A percentile compares a stretch with the other conserved stretches of the same genome.
Conservation (phyloP, 2,113 vertebrate species). For the Nicator chloris region DNA sequence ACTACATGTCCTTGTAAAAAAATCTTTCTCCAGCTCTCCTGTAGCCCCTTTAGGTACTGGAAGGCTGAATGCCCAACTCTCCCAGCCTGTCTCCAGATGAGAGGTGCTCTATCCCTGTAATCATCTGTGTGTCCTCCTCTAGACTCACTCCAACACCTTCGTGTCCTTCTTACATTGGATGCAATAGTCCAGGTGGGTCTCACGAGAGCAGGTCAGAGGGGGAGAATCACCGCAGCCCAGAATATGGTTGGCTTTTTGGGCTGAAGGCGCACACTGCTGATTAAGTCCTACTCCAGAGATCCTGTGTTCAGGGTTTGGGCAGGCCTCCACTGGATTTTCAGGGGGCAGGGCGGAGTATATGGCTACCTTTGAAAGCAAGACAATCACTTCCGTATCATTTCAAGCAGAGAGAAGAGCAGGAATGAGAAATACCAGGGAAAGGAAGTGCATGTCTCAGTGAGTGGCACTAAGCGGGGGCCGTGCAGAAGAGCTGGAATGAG, state of each 20-base stretch:
- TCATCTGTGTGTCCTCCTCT: background rate
- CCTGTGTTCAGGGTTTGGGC: background rate
- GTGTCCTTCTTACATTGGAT: rapidly evolving
- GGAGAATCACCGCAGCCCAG: background rate
- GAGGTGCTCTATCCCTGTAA: background rate
- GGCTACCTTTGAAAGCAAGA: background rate
- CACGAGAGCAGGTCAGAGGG: background rate
- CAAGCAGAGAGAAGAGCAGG: background rate
- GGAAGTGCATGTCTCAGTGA: background rate
- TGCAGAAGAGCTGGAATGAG: background rate
- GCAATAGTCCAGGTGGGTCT: background rate
- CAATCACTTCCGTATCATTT: background rate
- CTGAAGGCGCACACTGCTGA: background rate
- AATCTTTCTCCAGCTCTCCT: background rate
- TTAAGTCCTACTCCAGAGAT: background rate
- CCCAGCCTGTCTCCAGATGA: background rate
- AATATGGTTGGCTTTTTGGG: background rate
- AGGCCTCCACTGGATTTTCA: background rate
- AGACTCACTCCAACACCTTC: background rate
- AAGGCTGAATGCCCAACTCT: background rate
- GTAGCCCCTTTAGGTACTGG: background rate
- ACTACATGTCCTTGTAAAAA: background rate
- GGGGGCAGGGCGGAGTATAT: background rate
- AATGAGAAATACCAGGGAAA: background rate
- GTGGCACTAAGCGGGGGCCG: background rate